Base-by-base conservation (phyloP, 2,888 invertebrate species). In the Idaea dimidiata region DNA sequence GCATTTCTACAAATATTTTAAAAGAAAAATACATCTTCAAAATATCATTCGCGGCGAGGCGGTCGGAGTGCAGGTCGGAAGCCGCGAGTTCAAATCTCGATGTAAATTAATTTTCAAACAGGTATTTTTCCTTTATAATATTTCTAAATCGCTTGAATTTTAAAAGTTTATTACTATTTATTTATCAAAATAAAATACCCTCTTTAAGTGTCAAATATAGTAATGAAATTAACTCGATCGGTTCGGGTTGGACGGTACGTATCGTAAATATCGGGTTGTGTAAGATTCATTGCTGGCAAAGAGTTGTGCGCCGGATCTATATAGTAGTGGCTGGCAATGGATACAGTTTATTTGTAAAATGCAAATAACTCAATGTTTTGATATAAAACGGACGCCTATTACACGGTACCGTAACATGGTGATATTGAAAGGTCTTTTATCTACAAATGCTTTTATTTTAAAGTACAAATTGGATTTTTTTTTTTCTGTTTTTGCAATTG, bases 111-210 rank as follows among this genome's bases (percentile, higher is more conserved):
- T n/a, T n/a, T n/a, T n/a, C n/a, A n/a, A n/a, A n/a, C n/a, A n/a
- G n/a, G n/a, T n/a, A n/a, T n/a, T n/a, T n/a, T n/a, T n/a, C n/a
- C n/a, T n/a, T n/a, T n/a, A n/a, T n/a, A n/a, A n/a, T n/a, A n/a
- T n/a, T n/a, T n/a, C n/a, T n/a, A n/a, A n/a, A n/a, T n/a, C n/a
- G n/a, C n/a, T n/a, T n/a, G n/a, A n/a, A n/a, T n/a, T n/a, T n/a
- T n/a, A n/a, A n/a, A n/a, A n/a, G 10, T 32, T 2, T 32, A 80
- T 81, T 84, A 84, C 84, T 84, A 84, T 81, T 81, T 82, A 82
- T 82, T 83, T 80, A 74, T 70, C 64, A 80, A 79, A 78, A 56
- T 56, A 56, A 56, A 75, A 72, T 69, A 65, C 16, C 18, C 53
- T 58, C 57, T 61, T 59, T 62, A 55, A 18, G 62, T 59, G 71